Percentiles rank a stretch among this genome's conserved stretches.
Evolutionary conservation across 2,797 vertebrate genomes (phyloP).

Genomic region (Platyrinchus mystaceus): DNA sequence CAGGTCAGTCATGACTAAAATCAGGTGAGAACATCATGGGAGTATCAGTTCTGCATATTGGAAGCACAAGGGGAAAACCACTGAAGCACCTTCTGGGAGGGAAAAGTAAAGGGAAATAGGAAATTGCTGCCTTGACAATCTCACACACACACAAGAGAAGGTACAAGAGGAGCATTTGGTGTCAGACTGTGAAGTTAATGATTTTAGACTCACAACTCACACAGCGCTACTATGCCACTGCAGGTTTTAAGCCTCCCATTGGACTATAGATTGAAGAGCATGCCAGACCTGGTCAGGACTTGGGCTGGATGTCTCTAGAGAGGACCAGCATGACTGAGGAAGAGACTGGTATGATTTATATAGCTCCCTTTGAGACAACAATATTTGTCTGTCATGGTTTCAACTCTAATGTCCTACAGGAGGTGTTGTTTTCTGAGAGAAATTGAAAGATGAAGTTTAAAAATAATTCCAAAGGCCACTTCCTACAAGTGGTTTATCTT

Average conservation of each 20-base stretch:
- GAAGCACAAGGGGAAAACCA: not conserved
- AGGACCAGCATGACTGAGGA: not conserved
- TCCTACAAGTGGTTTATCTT: not conserved
- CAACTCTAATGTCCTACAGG: not conserved
- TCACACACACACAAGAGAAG: not conserved
- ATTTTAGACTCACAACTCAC: not conserved
- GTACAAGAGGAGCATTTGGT: not conserved
- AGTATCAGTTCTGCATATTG: not conserved
- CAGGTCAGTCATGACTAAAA: not conserved
- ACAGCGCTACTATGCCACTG: accelerated
- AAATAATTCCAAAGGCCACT: not conserved
- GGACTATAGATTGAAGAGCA: not conserved
- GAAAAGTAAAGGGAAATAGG: not conserved
- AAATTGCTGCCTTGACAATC: not conserved
- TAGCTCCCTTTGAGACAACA: not conserved
- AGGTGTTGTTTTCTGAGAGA: not conserved
- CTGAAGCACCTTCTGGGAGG: not conserved
- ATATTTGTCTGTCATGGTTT: not conserved
- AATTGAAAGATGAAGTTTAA: not conserved
- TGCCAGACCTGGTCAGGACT: not conserved
- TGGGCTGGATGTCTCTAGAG: not conserved
- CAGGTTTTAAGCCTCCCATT: not conserved
- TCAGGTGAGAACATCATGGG: not conserved
- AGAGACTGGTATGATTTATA: not conserved
- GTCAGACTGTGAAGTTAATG: not conserved